Base-by-base conservation (phyloP, 2,113 vertebrate species). In the Prietella phreatophila region DNA sequence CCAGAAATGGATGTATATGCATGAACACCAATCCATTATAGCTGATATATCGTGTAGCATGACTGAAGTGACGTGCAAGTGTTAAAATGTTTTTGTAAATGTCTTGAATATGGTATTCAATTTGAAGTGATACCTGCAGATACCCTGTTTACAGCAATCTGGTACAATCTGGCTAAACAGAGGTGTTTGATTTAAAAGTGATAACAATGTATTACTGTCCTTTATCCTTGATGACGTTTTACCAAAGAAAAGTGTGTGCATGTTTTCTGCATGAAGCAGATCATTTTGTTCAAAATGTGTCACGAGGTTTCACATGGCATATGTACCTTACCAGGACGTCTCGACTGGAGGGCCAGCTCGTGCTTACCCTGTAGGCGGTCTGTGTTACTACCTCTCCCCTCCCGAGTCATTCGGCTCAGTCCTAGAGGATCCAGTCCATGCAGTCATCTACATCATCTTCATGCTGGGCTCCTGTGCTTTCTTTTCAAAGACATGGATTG, bases 401-500 rank as follows among this genome's bases (percentile, higher is more conserved):
- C 98, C 98, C 0, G 98, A 99, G 90, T 99, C 98, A 0, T 99
- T 99, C 79, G 95, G 96, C 88, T 99, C 97, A 0, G 97, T 99
- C 39, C 90, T 99, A 25, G 98, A 99, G 11, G 98, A 99, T 90
- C 98, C 98, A 0, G 97, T 99, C n/a, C 98, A 99, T 14, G 97
- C 98, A 0, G 93, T 96, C 0, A 97, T 99, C 89, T 99, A 99
- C 93, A 98, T 99, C 0, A 95, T 98, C 47, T 99, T 99, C 95
- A 99, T 99, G 98, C 91, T 99, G 65, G 98, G 98, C 75, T 99
- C 98, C 4, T 99, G 98, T n/a, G 98, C 98, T 33, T 99, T 99
- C 95, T 99, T 99, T 94, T 99, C 98, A 17, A 99, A 99, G 93
- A 99, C 98, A 0, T 99, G 98, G 98, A 99, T 99, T 73, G 98